A percentile compares a stretch with the other conserved stretches of the same genome.
These are phyloP conservation scores for Caenorhabditis remanei DNA, from an alignment of 1,140 invertebrate species.

Conservation along the genomic window DNA sequence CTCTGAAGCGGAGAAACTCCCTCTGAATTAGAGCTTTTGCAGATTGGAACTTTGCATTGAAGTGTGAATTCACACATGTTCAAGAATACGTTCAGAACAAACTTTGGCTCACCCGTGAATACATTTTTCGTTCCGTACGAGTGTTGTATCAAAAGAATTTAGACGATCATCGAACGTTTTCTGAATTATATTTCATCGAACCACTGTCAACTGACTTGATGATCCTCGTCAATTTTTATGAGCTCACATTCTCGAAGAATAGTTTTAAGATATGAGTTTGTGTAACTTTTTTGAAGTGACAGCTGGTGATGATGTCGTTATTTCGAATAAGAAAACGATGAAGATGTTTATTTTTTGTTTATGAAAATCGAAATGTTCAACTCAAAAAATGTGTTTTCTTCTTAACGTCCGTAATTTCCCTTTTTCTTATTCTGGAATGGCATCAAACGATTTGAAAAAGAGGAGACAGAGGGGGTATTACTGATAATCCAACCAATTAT, in stretches of 20 bases:
- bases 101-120: too few species aligned
- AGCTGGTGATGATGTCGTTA: constrained; percentile 1
- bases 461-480: constrained; percentile 27
- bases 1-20: not conserved
- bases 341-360: constrained; percentile 9
- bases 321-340: not conserved
- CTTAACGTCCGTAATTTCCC: not conserved
- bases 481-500: constrained; percentile 55
- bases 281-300: not conserved
- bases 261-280: not conserved
- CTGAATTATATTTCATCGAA: too few species aligned
- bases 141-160: too few species aligned
- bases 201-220: too few species aligned
- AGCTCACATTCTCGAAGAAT: not conserved
- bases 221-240: constrained; percentile 17
- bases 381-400: not conserved
- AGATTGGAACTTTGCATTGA: too few species aligned
- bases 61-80: too few species aligned
- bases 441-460: not conserved
- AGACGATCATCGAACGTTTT: too few species aligned
- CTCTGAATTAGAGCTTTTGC: too few species aligned
- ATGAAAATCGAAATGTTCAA: not conserved
- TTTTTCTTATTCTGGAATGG: not conserved
- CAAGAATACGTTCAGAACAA: too few species aligned
- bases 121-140: too few species aligned